A percentile compares a stretch with the other conserved stretches of the same genome.
phyloP scores from a whole-genome alignment of 2,113 vertebrate genomes.

The human region GRCh38 chr1:45916001-45916500 shows the following conservation, averaged over 20 bases:
- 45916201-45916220: background rate
- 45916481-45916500: background rate
- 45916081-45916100: background rate
- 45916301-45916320: slow-evolving; percentile 7
- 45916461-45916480: slow-evolving; percentile 13
- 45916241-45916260: background rate
- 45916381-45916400: slow-evolving; percentile 9
- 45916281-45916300: slow-evolving; percentile 19
- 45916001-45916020: background rate
- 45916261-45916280: background rate
- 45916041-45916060: slow-evolving; percentile 16
- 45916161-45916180: slow-evolving; percentile 16
- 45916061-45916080: background rate
- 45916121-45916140: background rate
- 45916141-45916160: slow-evolving; percentile 18
- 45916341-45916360: background rate
- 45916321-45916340: background rate
- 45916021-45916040: background rate
- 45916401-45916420: slow-evolving; percentile 40
- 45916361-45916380: slow-evolving; percentile 24
- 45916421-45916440: slow-evolving; percentile 15
- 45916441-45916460: background rate
- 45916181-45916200: background rate
- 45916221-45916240: background rate
- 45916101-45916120: slow-evolving; percentile 24